Evolutionary conservation across 2,113 vertebrate genomes (phyloP).

Genomic region (Mesembrinibis cayennensis): DNA sequence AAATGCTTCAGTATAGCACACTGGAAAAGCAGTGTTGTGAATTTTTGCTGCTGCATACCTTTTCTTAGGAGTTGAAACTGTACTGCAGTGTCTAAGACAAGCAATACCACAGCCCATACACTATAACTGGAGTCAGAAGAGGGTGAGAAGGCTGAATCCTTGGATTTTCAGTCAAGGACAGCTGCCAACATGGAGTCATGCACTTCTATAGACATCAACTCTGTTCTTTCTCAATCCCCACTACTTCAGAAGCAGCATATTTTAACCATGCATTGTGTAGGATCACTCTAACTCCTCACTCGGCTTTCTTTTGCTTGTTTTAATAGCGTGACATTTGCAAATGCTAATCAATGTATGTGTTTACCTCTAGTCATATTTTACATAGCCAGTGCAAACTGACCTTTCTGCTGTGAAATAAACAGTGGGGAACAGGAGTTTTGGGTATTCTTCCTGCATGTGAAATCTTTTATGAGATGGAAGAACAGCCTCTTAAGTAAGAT

Average conservation of each 20-base stretch:
- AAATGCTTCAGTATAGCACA: not conserved
- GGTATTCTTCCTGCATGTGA: not conserved
- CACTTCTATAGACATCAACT: not conserved
- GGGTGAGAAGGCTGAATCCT: not conserved
- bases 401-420: not conserved
- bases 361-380: not conserved
- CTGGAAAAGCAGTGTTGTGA: not conserved
- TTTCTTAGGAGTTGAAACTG: not conserved
- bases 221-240: not conserved
- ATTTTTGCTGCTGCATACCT: not conserved
- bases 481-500: conserved; percentile 15
- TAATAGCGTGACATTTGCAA: not conserved
- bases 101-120: not conserved
- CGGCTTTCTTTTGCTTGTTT: not conserved
- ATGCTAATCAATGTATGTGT: not conserved
- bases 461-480: conserved; percentile 7
- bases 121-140: not conserved
- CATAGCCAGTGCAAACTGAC: not conserved
- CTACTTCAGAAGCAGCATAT: not conserved
- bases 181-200: not conserved
- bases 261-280: not conserved
- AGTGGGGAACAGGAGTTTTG: not conserved
- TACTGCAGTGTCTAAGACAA: not conserved
- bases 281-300: not conserved
- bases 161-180: not conserved